These are phyloP conservation scores for Peromyscus eremicus DNA, from an alignment of 2,797 vertebrate genomes.

Conservation along the genomic window DNA sequence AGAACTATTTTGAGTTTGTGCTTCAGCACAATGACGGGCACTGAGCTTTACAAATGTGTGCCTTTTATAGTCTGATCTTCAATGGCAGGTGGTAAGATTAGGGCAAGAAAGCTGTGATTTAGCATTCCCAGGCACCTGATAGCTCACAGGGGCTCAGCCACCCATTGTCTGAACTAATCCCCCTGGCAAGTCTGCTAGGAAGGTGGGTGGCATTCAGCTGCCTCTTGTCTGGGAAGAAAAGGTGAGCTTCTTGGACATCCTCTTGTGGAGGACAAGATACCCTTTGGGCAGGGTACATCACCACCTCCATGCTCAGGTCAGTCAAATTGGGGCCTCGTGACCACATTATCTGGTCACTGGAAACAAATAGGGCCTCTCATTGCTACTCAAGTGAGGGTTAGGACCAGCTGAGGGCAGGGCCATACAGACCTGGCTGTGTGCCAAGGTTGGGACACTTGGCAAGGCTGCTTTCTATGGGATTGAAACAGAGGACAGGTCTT, in stretches of 20 bases:
- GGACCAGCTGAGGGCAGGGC: too few species aligned
- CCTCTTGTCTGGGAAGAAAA: background rate
- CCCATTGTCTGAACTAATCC: slow-evolving; percentile 1
- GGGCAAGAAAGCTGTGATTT: slow-evolving; percentile 64
- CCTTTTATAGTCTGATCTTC: slow-evolving; percentile 62
- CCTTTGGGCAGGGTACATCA: background rate
- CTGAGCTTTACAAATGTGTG: slow-evolving; percentile 53
- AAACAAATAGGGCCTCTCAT: fast-evolving
- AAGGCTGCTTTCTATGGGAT: background rate
- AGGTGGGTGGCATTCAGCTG: background rate
- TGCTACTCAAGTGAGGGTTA: background rate
- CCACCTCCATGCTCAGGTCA: fast-evolving
- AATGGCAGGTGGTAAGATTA: slow-evolving; percentile 73
- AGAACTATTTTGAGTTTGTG: slow-evolving; percentile 62
- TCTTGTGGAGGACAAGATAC: background rate
- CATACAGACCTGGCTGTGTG: fast-evolving
- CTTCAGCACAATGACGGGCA: background rate
- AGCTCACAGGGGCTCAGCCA: slow-evolving; percentile 35
- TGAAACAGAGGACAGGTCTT: background rate
- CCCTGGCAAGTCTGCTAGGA: background rate
- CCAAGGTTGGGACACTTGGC: background rate
- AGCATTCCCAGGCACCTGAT: slow-evolving; percentile 1
- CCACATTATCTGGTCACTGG: background rate
- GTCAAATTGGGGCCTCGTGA: fast-evolving
- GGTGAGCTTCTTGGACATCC: background rate